Percentiles rank a stretch among this genome's conserved stretches.
These are phyloP conservation scores for Chiloscyllium plagiosum DNA, from an alignment of 2,113 vertebrate genomes.

Conservation along the genomic window DNA sequence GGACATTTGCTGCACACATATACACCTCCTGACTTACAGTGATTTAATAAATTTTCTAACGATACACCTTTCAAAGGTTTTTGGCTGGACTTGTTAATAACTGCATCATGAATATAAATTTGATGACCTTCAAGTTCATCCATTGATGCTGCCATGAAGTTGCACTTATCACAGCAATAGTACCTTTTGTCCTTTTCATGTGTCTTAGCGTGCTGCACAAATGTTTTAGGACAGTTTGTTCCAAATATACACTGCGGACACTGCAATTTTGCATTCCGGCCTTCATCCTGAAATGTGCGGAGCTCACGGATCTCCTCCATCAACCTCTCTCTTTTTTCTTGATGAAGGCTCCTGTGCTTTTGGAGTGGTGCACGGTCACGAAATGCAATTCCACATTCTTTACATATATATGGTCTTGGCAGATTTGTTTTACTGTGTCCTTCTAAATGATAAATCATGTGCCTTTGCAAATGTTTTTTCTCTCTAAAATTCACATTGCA, in stretches of 20 bases:
- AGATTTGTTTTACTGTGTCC: conserved; percentile 82
- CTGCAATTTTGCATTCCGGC: conserved; percentile 61
- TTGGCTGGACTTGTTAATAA: conserved; percentile 56
- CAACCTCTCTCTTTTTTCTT: conserved; percentile 74
- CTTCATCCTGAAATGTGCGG: conserved; percentile 71
- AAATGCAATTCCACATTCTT: conserved; percentile 85
- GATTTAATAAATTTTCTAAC: conserved; percentile 32
- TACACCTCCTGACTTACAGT: conserved; percentile 44
- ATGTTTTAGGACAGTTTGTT: conserved; percentile 77
- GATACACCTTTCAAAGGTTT: conserved; percentile 43
- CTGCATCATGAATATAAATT: conserved; percentile 64
- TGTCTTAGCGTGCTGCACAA: conserved; percentile 75
- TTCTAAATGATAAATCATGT: conserved; percentile 97
- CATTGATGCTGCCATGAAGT: conserved; percentile 72
- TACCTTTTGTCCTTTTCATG: conserved; percentile 80
- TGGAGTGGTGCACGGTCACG: conserved; percentile 81
- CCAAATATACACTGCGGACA: conserved; percentile 70
- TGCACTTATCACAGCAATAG: conserved; percentile 76
- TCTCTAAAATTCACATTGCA: conserved; percentile 89
- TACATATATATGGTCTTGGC: conserved; percentile 81
- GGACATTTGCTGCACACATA: conserved; percentile 69
- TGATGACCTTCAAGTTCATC: conserved; percentile 72
- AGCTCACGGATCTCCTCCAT: conserved; percentile 83
- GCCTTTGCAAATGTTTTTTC: conserved; percentile 85
- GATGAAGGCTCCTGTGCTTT: conserved; percentile 90